A percentile compares a stretch with the other conserved stretches of the same genome.
phyloP scores from a whole-genome alignment of 30 jellyfish, hydroid and myxozoan species.

The Pseudorhiza aurosa region DNA sequence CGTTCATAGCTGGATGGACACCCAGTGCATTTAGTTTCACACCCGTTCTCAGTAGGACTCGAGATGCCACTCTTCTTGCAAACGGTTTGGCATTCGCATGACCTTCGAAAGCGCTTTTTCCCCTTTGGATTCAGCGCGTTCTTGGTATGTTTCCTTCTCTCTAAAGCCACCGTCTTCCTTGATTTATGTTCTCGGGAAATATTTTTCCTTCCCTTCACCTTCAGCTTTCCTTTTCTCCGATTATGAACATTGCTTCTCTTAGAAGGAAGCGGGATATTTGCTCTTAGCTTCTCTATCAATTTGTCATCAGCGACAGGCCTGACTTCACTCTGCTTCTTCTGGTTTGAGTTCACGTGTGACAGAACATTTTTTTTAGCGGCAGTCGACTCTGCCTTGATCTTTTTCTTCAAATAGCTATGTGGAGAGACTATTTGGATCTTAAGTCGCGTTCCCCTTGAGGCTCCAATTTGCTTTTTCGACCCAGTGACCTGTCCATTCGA shows the following conservation, averaged over 20 bases:
- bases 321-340: neutral
- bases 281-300: constrained; percentile 4
- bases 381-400: neutral
- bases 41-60: constrained; percentile 22
- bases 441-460: neutral
- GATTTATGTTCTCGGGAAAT: neutral
- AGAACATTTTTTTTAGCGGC: constrained; percentile 23
- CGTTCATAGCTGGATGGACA: constrained; percentile 45
- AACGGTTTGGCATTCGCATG: constrained; percentile 76
- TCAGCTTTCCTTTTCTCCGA: neutral
- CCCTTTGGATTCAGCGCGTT: neutral
- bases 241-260: neutral
- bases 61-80: constrained; percentile 71
- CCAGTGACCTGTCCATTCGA: constrained; percentile 69
- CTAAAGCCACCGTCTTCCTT: neutral
- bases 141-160: neutral
- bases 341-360: neutral
- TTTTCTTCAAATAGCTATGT: neutral
- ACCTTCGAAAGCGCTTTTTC: constrained; percentile 25
- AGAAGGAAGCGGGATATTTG: constrained; percentile 39
- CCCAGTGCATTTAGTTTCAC: constrained; percentile 52
- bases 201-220: neutral
- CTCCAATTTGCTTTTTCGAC: constrained; percentile 16
- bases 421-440: constrained; percentile 45
- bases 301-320: neutral